Evolutionary conservation across 2,888 invertebrate genomes (phyloP).

Genomic region (Dastarcus helophoroides): DNA sequence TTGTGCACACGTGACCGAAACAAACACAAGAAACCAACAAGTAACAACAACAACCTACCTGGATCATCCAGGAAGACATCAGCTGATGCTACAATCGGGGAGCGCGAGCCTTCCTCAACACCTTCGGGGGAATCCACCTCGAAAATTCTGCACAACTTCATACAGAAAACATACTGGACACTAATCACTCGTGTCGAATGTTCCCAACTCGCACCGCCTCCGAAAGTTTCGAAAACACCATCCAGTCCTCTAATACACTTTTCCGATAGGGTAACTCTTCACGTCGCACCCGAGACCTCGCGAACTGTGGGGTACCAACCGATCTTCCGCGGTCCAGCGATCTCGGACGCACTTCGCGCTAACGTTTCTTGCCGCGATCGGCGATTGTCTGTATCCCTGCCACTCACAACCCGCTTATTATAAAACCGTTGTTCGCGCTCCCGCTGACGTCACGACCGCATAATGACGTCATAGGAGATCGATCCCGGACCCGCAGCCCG

Average conservation of each 20-base stretch:
- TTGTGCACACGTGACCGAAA: constrained; percentile 11
- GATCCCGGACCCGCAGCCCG: constrained; percentile 10
- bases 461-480: constrained; percentile 19
- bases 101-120: constrained; percentile 30
- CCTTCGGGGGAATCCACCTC: constrained; percentile 33
- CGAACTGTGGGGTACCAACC: constrained; percentile 4
- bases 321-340: constrained; percentile 8
- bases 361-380: constrained; percentile 11
- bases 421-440: constrained; percentile 32
- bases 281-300: too few species aligned
- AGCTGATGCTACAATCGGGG: constrained; percentile 25
- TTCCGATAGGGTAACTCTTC: too few species aligned
- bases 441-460: constrained; percentile 30
- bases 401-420: constrained; percentile 34
- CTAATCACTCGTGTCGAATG: too few species aligned
- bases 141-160: constrained; percentile 22
- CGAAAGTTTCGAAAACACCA: constrained; percentile 2
- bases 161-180: too few species aligned
- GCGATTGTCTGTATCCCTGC: constrained; percentile 27
- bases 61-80: constrained; percentile 27
- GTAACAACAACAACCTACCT: constrained; percentile 32
- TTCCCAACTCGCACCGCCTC: too few species aligned
- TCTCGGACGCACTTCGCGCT: constrained; percentile 10
- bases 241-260: too few species aligned
- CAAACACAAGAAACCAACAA: constrained; percentile 12